Base-by-base conservation (phyloP, 2,888 invertebrate species). In the Shargacucullia verbasci region DNA sequence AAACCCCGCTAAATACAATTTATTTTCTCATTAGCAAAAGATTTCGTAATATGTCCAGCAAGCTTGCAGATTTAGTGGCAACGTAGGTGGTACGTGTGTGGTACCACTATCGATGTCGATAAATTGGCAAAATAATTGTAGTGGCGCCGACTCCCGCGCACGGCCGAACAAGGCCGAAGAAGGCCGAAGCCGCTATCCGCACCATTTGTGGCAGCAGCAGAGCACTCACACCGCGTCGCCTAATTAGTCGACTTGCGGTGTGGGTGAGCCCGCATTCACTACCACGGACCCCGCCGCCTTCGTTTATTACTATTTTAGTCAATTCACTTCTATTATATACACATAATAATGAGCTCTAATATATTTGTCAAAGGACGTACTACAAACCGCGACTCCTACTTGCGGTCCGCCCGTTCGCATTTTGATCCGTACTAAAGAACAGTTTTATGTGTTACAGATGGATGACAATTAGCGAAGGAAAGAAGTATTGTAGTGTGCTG, bases 181-280 rank as follows among this genome's bases (percentile, higher is more conserved):
- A 65, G 65, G 65, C 65, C 67, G 67, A 67, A 67, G 82, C 83
- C 82, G 83, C 78, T 77, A 79, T 79, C 80, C 89, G 82, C 83
- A 78, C 92, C 92, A 90, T 92, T 89, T 92, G 87, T 84, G 90
- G 91, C 80, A 76, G 65, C 76, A 76, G 78, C 81, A 76, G 79
- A 84, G 82, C 82, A 81, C 82, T 81, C 82, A 82, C 81, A 81
- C 79, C 81, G 82, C 78, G 83, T 85, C 80, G 80, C 92, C 91
- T 91, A 92, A 91, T 92, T 90, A 92, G 89, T 70, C 76, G 81
- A 78, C 80, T 79, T 70, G 70, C 77, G 82, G 86, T 90, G 93
- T 92, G 93, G 92, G 92, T 89, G 92, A 86, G 76, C 87, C 86
- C 88, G 88, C 88, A 88, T 84, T 80, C 80, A 84, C 79, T 70